Evolutionary conservation across 2,113 vertebrate genomes (phyloP).

Genomic region (Cyanoliseus patagonus): DNA sequence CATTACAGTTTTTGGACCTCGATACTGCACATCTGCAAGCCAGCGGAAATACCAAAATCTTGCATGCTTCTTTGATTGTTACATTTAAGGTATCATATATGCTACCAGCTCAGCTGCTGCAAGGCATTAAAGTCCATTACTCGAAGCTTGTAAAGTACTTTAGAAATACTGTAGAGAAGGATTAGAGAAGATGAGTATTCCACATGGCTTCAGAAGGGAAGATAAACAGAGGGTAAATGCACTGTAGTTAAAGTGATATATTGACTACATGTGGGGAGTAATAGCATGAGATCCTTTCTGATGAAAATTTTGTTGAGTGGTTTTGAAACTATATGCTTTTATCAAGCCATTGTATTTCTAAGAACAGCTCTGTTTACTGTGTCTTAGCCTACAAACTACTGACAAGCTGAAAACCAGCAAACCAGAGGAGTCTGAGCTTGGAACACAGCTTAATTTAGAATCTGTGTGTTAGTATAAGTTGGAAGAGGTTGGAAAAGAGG

Average conservation of each 20-base stretch:
- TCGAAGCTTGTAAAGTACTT: conserved; percentile 92
- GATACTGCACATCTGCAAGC: conserved; percentile 87
- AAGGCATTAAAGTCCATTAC: conserved; percentile 91
- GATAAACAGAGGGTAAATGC: conserved; percentile 87
- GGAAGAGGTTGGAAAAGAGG: background rate
- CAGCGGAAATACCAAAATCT: conserved; percentile 93
- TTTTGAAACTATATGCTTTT: conserved; percentile 60
- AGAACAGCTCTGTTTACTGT: conserved; percentile 3
- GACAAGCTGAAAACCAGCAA: conserved; percentile 37
- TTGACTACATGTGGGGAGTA: conserved; percentile 82
- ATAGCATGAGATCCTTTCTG: conserved; percentile 57
- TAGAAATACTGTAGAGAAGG: conserved; percentile 91
- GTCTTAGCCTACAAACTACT: background rate
- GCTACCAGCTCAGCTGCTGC: conserved; percentile 94
- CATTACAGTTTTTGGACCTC: conserved; percentile 81
- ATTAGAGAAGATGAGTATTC: conserved; percentile 94
- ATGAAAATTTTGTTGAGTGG: conserved; percentile 74
- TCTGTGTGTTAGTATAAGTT: background rate
- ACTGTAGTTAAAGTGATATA: conserved; percentile 91
- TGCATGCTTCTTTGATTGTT: conserved; percentile 95
- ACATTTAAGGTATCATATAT: conserved; percentile 98
- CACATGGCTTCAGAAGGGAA: conserved; percentile 90
- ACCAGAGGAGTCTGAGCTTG: background rate
- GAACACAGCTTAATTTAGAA: background rate
- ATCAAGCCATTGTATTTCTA: conserved; percentile 30